Conservation (phyloP, 2,797 vertebrate genomes). For the Crocidura indochinensis region DNA sequence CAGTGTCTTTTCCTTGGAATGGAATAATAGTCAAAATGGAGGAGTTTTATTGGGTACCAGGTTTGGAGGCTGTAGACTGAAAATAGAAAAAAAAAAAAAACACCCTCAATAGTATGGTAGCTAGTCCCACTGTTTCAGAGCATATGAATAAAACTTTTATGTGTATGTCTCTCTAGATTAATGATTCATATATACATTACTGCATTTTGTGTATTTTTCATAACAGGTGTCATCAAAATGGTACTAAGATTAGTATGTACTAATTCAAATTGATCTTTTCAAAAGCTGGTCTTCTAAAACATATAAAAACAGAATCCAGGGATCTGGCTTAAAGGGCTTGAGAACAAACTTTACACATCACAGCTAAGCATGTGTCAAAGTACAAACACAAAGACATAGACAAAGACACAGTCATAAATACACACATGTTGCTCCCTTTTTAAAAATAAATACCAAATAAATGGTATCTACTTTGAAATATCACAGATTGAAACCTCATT, state of each 20-base stretch:
- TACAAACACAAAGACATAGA: too few relatives aligned
- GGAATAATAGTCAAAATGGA: neutral
- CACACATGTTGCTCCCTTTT: neutral
- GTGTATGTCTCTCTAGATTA: neutral
- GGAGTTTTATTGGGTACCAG: accelerated
- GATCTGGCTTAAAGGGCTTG: too few relatives aligned
- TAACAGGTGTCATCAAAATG: neutral
- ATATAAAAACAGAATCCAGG: too few relatives aligned
- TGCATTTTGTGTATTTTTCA: neutral
- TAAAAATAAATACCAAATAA: neutral
- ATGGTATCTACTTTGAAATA: neutral
- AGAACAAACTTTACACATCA: too few relatives aligned
- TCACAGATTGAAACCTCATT: neutral
- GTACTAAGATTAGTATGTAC: too few relatives aligned
- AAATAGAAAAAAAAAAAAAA: neutral
- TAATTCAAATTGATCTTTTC: too few relatives aligned
- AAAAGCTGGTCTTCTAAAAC: too few relatives aligned
- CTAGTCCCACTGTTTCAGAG: neutral
- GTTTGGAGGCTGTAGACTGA: neutral
- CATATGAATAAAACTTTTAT: neutral
- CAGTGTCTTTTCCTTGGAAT: neutral
- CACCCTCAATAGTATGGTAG: neutral
- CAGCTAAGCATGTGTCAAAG: too few relatives aligned
- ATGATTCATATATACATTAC: neutral
- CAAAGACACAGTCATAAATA: too few relatives aligned